Base-by-base conservation (phyloP, 37 sponge, comb jelly and placozoan genomes). In the Amphimedon queenslandica region DNA sequence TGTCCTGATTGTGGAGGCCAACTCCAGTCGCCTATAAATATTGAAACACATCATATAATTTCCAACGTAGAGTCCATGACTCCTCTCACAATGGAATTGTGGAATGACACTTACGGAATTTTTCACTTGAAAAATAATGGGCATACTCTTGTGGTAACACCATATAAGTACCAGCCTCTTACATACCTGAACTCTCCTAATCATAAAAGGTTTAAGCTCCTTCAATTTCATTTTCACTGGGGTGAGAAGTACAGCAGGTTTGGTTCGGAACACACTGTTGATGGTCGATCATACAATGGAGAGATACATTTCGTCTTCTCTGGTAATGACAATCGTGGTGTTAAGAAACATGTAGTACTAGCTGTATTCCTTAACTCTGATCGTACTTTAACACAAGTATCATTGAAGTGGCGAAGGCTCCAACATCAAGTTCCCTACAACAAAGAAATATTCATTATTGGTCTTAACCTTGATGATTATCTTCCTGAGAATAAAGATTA, bases 401-500 rank as follows among this genome's bases (percentile, higher is more conserved):
- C 64, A 30, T 5, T 4, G 6, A 29, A 23, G 6, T 67, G 39
- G 39, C 24, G 21, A n/a, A 60, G 21, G 28, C 27, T 60, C 23
- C 8, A 6, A 5, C 8, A 60, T 25, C 5, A 6, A 25, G 24
- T 5, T 6, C 30, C 0, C 13, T 69, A 8, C 39, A 0, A 40
- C 0, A 40, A 55, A 23, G 55, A 41, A 11, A 24, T 66, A 1
- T 8, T 40, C 0, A 23, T 78, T 23, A 1, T 42, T 11, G 58
- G 43, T 24, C 3, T 77, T 0, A 24, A 2, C 24, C 42, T 47
- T 4, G 5, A 11, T 6, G 66, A 77, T 1, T 61, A 82, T 8
- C 70, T 88, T 1, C 88, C 88, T 21, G 11, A 16, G 2, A 47
- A 68, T 43, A 36, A 25, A 20, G 40, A 66, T 53, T 88, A 88